A percentile compares a stretch with the other conserved stretches of the same genome.
Conservation (phyloP, 2,797 vertebrate species). For the Naso thynnoides region DNA sequence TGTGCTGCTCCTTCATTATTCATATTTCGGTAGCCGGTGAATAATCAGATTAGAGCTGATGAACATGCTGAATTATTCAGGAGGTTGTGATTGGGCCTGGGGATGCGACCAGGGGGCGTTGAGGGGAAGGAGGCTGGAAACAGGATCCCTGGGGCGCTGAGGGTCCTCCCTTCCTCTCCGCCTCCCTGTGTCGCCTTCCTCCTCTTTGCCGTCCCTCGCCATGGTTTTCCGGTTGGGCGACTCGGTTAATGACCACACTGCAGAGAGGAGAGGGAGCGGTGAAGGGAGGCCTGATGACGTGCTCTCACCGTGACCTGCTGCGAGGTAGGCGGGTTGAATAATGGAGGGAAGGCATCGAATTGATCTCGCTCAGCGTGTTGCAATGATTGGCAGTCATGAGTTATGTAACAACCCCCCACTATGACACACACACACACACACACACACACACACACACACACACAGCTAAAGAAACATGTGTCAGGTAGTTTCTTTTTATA, state of each 20-base stretch:
- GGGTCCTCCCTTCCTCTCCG: constrained; percentile 34
- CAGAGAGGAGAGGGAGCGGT: not conserved
- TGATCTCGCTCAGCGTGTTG: constrained; percentile 27
- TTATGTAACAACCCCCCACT: constrained; percentile 22
- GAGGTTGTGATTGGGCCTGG: constrained; percentile 76
- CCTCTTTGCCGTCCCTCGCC: constrained; percentile 5
- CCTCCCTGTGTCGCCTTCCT: constrained; percentile 9
- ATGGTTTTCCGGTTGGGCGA: constrained; percentile 43
- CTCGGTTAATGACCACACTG: constrained; percentile 49
- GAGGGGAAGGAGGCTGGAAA: constrained; percentile 33
- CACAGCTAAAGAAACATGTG: not conserved
- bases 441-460: constrained; percentile 1
- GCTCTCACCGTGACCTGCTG: constrained; percentile 28
- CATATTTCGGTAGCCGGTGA: constrained; percentile 77
- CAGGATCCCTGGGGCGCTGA: constrained; percentile 39
- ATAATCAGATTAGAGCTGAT: constrained; percentile 85
- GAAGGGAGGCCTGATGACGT: constrained; percentile 10
- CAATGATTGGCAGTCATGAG: constrained; percentile 33
- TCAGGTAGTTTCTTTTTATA: not conserved
- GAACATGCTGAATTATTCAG: constrained; percentile 85
- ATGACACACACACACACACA: not conserved
- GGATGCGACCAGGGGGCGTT: constrained; percentile 41
- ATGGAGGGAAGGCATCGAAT: constrained; percentile 29
- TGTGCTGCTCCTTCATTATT: constrained; percentile 81
- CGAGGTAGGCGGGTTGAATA: constrained; percentile 32